phyloP scores from a whole-genome alignment of 2,113 vertebrate genomes.

The Paedocypris sp. region DNA sequence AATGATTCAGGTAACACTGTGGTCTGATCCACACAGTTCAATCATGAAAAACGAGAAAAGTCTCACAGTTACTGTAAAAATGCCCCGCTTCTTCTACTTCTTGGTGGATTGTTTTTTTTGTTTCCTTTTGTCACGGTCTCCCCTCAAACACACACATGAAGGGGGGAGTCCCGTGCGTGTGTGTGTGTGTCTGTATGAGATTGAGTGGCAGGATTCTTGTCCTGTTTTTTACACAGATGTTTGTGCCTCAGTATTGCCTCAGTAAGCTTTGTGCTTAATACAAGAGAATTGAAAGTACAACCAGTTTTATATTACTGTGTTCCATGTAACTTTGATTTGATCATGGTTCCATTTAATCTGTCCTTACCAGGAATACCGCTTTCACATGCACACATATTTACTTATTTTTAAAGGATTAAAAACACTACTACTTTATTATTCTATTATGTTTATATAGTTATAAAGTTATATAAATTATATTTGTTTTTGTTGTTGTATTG shows the following conservation, averaged over 20 bases:
- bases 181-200: conserved; percentile 18
- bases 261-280: background rate
- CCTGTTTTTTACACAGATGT: too few species aligned
- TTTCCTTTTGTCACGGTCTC: conserved; percentile 34
- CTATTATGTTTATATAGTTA: too few species aligned
- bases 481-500: too few species aligned
- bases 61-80: conserved; percentile 50
- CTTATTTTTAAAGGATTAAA: too few species aligned
- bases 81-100: conserved; percentile 12
- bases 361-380: too few species aligned
- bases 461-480: too few species aligned
- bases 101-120: conserved; percentile 9
- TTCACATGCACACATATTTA: too few species aligned
- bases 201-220: too few species aligned
- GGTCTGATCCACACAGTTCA: conserved; percentile 8
- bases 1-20: background rate
- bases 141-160: conserved; percentile 17
- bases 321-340: too few species aligned
- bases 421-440: too few species aligned
- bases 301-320: too few species aligned
- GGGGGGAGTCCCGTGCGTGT: conserved; percentile 36
- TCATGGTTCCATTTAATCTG: too few species aligned
- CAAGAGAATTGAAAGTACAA: conserved; percentile 7
- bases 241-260: background rate
- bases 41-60: background rate